phyloP scores from a whole-genome alignment of 2,113 vertebrate species.

The Sitta europaea region DNA sequence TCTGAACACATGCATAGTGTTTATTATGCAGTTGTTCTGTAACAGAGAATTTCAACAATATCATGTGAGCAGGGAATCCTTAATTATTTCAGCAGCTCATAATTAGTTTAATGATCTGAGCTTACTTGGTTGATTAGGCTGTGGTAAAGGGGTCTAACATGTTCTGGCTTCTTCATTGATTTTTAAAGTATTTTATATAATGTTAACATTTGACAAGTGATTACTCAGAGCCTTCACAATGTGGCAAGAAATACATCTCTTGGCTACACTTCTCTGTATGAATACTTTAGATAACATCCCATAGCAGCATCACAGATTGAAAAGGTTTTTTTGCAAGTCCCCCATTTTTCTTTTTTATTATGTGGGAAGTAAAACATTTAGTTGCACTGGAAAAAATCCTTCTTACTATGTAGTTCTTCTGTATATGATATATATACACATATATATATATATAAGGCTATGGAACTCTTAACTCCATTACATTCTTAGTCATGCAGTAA shows the following conservation, averaged over 20 bases:
- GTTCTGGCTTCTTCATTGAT: neutral
- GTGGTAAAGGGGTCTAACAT: neutral
- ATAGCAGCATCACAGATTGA: neutral
- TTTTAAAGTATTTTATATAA: neutral
- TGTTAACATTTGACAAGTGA: neutral
- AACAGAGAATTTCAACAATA: constrained; percentile 2
- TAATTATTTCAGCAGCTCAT: neutral
- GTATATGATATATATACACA: neutral
- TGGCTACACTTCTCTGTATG: neutral
- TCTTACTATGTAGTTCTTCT: neutral
- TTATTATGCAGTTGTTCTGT: neutral
- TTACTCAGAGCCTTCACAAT: neutral
- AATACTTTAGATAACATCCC: neutral
- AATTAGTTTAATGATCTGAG: constrained; percentile 34
- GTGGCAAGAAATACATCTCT: neutral
- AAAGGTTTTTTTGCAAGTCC: neutral
- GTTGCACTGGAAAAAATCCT: neutral
- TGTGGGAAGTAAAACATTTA: neutral
- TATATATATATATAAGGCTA: neutral
- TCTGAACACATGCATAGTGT: neutral
- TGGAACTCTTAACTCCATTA: neutral
- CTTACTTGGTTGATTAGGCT: neutral
- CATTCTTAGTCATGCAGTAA: neutral
- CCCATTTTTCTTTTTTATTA: neutral
- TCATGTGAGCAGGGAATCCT: neutral